These are phyloP conservation scores for Muscicapa striata DNA, from an alignment of 2,797 vertebrate species.

Conservation along the genomic window DNA sequence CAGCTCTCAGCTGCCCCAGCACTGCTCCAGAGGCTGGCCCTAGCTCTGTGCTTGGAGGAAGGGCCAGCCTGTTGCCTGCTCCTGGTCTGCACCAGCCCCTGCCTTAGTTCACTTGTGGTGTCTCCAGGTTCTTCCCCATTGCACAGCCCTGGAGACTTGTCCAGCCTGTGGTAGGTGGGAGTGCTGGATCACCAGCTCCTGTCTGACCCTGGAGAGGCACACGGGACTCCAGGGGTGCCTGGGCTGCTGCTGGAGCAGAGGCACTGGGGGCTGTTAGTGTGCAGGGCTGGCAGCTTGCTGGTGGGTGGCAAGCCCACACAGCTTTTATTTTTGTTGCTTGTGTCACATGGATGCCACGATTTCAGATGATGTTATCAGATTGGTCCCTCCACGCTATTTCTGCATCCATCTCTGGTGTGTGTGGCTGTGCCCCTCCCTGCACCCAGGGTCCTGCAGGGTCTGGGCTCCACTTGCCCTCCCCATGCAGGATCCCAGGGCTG, in stretches of 20 bases:
- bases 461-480: neutral
- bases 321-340: conserved; percentile 66
- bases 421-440: neutral
- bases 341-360: neutral
- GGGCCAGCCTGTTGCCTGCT: neutral
- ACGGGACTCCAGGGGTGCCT: neutral
- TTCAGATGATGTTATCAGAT: conserved; percentile 10
- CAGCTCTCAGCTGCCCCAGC: neutral
- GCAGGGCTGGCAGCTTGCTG: conserved; percentile 46
- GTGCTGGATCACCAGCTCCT: fast-evolving
- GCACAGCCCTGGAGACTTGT: fast-evolving
- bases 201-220: fast-evolving
- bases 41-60: neutral
- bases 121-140: neutral
- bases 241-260: neutral
- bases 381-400: neutral
- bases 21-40: neutral
- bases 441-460: fast-evolving
- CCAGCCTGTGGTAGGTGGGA: neutral
- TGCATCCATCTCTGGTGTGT: neutral
- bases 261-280: neutral
- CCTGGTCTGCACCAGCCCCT: neutral
- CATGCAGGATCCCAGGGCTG: neutral
- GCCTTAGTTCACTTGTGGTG: fast-evolving
- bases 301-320: conserved; percentile 62